A percentile compares a stretch with the other conserved stretches of the same genome.
These are phyloP conservation scores for Thamnophis elegans DNA, from an alignment of 2,797 vertebrate genomes.

Conservation along the genomic window DNA sequence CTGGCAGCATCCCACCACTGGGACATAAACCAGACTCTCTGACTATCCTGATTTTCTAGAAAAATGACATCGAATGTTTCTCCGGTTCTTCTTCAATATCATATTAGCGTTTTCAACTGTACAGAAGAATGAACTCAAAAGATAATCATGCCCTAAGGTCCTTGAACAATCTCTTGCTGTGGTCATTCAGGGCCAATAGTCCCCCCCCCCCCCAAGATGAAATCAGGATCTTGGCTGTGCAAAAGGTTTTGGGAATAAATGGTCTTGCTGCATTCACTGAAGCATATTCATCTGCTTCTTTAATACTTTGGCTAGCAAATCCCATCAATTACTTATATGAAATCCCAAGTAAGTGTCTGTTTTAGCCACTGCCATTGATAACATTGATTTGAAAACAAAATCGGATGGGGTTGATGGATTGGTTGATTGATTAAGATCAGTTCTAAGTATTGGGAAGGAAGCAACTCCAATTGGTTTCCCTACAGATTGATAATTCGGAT, in stretches of 20 bases:
- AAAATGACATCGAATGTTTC: background rate
- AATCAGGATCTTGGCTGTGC: background rate
- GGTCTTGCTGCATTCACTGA: background rate
- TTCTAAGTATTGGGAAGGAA: background rate
- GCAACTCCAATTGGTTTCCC: background rate
- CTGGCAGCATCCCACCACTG: no score
- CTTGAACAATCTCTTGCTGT: background rate
- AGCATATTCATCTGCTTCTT: background rate
- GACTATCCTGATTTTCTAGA: background rate
- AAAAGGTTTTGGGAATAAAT: background rate
- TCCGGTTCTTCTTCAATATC: background rate
- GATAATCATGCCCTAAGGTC: background rate
- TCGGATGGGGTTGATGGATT: background rate
- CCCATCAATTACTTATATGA: background rate
- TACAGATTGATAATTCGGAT: background rate
- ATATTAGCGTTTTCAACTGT: background rate
- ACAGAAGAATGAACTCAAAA: background rate
- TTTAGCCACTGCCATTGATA: background rate
- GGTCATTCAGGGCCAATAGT: background rate
- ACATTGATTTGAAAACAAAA: background rate
- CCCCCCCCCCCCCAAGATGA: background rate
- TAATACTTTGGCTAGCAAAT: background rate
- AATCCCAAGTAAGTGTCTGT: background rate
- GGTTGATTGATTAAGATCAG: background rate
- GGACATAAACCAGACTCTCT: background rate